Evolutionary conservation across 2,797 vertebrate genomes (phyloP).

Genomic region (Poecilia picta): DNA sequence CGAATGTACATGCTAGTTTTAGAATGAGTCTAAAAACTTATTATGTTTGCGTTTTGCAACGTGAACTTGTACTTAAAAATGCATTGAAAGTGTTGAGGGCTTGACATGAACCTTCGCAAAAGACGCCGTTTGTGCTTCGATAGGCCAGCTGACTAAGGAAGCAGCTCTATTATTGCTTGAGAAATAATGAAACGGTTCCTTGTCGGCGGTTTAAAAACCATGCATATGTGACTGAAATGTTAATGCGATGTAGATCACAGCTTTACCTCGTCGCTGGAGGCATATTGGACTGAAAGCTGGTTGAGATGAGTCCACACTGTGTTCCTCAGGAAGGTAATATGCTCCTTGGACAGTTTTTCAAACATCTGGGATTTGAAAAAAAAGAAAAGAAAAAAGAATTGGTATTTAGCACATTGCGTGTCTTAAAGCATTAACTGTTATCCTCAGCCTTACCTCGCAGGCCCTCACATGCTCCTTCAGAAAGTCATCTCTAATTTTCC

Average conservation of each 20-base stretch:
- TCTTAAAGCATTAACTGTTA: background rate
- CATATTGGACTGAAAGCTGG: constrained; percentile 91
- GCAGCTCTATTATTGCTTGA: background rate
- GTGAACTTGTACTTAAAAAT: background rate
- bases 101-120: background rate
- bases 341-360: constrained; percentile 88
- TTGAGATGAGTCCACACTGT: constrained; percentile 92
- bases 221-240: background rate
- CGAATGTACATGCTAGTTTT: background rate
- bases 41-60: background rate
- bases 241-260: background rate
- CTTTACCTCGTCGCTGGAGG: constrained; percentile 88
- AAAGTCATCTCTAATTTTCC: constrained; percentile 89
- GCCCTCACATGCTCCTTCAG: constrained; percentile 87
- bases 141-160: background rate
- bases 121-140: background rate
- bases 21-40: background rate
- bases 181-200: background rate
- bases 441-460: constrained; percentile 84
- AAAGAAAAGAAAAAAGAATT: background rate
- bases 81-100: background rate
- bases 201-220: background rate
- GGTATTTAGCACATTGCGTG: background rate
- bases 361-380: constrained; percentile 79
- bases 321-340: constrained; percentile 89